Percentiles rank a stretch among this genome's conserved stretches.
phyloP scores from a whole-genome alignment of 1,140 invertebrate species.

The Drosophila carrolli region DNA sequence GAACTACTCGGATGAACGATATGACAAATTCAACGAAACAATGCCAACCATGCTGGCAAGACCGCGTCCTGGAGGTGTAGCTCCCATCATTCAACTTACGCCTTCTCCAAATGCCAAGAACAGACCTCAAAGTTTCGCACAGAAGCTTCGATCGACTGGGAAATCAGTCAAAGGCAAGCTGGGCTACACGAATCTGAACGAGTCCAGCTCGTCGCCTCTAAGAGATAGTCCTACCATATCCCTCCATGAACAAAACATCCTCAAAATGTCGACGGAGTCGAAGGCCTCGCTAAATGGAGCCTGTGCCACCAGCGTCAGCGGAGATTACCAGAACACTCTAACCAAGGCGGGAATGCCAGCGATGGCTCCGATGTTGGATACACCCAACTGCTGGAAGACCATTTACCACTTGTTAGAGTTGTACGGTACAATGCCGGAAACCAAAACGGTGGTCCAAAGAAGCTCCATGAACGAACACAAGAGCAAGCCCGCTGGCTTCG shows the following conservation, averaged over 20 bases:
- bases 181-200: slow-evolving; percentile 86
- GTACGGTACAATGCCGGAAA: slow-evolving; percentile 97
- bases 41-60: slow-evolving; percentile 64
- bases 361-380: slow-evolving; percentile 81
- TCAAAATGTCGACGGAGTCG: slow-evolving; percentile 76
- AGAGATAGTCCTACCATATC: slow-evolving; percentile 87
- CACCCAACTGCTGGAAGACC: slow-evolving; percentile 96
- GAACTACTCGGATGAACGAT: slow-evolving; percentile 79
- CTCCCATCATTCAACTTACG: slow-evolving; percentile 84
- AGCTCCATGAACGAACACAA: slow-evolving; percentile 72
- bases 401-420: slow-evolving; percentile 96
- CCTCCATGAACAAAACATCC: slow-evolving; percentile 86
- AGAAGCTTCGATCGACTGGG: slow-evolving; percentile 92
- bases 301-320: slow-evolving; percentile 76
- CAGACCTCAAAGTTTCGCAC: slow-evolving; percentile 93
- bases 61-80: slow-evolving; percentile 60
- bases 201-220: slow-evolving; percentile 88
- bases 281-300: slow-evolving; percentile 80
- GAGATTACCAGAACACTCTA: slow-evolving; percentile 75
- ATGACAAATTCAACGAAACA: slow-evolving; percentile 84
- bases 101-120: slow-evolving; percentile 89
- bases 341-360: slow-evolving; percentile 68
- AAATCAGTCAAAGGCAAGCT: slow-evolving; percentile 91
- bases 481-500: slow-evolving; percentile 41
- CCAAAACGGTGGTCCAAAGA: slow-evolving; percentile 91